Percentiles rank a stretch among this genome's conserved stretches.
These are phyloP conservation scores for Leptinotarsa peninsularis DNA, from an alignment of 2,888 invertebrate species.

Conservation along the genomic window DNA sequence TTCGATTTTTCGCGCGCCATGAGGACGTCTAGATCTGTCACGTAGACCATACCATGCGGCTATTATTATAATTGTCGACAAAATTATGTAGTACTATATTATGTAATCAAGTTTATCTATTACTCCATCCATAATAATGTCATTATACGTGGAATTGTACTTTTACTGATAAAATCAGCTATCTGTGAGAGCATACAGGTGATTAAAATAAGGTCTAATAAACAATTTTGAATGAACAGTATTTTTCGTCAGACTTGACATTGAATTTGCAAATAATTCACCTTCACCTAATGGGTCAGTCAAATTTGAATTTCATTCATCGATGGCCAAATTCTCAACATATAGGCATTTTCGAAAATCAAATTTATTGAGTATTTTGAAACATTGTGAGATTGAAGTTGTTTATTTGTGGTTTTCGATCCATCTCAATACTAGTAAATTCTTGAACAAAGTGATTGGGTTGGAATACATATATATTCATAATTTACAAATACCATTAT, in stretches of 20 bases:
- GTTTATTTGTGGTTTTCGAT: neutral
- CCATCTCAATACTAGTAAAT: neutral
- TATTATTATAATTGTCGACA: slow-evolving; percentile 15
- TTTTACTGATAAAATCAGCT: neutral
- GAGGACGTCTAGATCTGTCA: slow-evolving; percentile 49
- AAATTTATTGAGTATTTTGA: neutral
- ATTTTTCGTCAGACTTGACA: neutral
- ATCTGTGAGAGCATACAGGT: too few relatives aligned
- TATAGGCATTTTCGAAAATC: too few relatives aligned
- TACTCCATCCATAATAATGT: slow-evolving; percentile 5
- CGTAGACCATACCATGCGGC: slow-evolving; percentile 49
- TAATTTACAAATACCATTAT: too few relatives aligned
- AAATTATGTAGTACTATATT: slow-evolving; percentile 2
- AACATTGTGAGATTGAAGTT: neutral
- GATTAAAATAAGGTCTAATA: too few relatives aligned
- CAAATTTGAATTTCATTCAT: neutral
- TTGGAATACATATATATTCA: too few relatives aligned
- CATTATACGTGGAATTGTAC: neutral
- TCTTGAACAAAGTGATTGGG: neutral
- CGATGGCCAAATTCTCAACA: too few relatives aligned
- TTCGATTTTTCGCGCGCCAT: slow-evolving; percentile 54
- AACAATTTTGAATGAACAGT: neutral
- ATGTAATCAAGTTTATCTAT: slow-evolving; percentile 10
- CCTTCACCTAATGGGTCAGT: neutral
- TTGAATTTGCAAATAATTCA: neutral